phyloP scores from a whole-genome alignment of 2,888 invertebrate species.

The Choristoneura rosaceana region DNA sequence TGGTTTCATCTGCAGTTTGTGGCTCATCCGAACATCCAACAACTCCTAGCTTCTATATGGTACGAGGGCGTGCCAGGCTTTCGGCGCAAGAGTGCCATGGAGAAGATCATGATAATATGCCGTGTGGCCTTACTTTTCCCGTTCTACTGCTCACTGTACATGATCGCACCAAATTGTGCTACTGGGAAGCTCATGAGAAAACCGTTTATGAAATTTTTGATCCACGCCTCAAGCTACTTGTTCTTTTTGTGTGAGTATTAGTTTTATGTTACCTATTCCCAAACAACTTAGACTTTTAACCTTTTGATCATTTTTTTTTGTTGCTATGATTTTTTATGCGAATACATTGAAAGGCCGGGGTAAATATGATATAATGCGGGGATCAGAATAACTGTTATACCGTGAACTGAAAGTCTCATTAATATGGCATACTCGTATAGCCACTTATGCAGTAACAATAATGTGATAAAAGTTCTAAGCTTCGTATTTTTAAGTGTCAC shows the following conservation, averaged over 20 bases:
- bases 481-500: no score
- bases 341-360: no score
- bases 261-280: background rate
- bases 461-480: no score
- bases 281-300: no score
- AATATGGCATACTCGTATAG: no score
- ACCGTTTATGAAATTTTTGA: constrained; percentile 98
- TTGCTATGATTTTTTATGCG: no score
- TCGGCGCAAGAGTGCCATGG: constrained; percentile 90
- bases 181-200: constrained; percentile 94
- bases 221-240: constrained; percentile 96
- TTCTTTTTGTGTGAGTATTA: constrained; percentile 94
- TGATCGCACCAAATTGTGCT: constrained; percentile 92
- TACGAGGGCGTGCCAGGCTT: constrained; percentile 98
- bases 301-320: no score
- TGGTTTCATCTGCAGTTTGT: constrained; percentile 88
- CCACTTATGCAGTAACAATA: no score
- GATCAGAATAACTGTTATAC: no score
- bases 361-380: no score
- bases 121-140: constrained; percentile 94
- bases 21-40: constrained; percentile 98
- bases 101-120: constrained; percentile 90
- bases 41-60: constrained; percentile 96
- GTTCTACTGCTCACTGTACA: constrained; percentile 93
- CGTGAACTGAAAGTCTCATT: no score